Evolutionary conservation across 2,888 invertebrate species (phyloP), one percentile per base, ranked within the genome.

Genomic region (Glaucopsyche alexis): DNA sequence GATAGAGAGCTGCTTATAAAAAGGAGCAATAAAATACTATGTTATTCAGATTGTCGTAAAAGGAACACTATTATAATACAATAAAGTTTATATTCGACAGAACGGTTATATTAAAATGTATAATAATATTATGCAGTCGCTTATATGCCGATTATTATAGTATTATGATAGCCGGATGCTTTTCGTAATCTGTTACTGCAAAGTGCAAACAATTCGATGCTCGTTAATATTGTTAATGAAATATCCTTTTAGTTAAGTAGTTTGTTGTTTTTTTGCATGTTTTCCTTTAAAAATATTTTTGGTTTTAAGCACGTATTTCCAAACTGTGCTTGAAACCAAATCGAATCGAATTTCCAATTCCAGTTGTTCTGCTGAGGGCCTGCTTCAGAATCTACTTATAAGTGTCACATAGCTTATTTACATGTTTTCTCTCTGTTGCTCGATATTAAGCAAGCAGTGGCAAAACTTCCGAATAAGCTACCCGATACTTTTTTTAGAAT

Each of bases 171-270:
- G 49, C 49, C 45, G 42, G 69, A 16, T 29, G 49, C 49, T 69
- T 47, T 47, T 47, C 49, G 49, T 69, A 47, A 69, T 47, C 69
- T 69, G 7, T 69, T 69, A 69, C 47, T 29, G 69, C 29, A 11
- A 67, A 29, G n/a, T n/a, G 19, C 38, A 40, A 69, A 47, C 47
- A 47, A 47, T 29, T 49, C 29, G 47, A 49, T 69, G 47, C 47
- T 49, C 16, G 49, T 69, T 49, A 69, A 49, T 67, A 3, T 2
- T 67, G 49, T 49, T 69, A 60, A 60, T 60, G 29, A 38, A 60
- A n/a, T 29, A 14, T 38, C 60, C 60, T 38, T 38, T 60, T 13
- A 47, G 47, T n/a, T n/a, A n/a, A n/a, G n/a, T n/a, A n/a, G n/a
- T 29, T 14, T 49, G 14, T 49, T 49, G 29, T 60, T 60, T 60